phyloP scores from a whole-genome alignment of 2,888 invertebrate genomes.

The Eumacrocentrus americanus region DNA sequence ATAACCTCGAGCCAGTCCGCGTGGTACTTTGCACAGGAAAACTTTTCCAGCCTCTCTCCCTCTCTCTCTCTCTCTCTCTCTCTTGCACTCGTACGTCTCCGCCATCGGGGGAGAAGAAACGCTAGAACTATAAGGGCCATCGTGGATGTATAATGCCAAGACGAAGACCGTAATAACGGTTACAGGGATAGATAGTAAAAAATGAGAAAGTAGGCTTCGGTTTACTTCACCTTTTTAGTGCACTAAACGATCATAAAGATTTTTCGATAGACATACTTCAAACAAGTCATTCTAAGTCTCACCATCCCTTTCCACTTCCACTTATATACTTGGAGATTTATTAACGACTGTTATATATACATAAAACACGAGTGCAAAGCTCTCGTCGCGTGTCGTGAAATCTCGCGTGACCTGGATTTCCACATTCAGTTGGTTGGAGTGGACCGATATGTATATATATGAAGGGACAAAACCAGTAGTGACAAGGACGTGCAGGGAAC shows the following conservation, averaged over 20 bases:
- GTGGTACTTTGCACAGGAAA: slow-evolving; percentile 62
- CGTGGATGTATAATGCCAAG: slow-evolving; percentile 38
- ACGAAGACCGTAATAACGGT: slow-evolving; percentile 42
- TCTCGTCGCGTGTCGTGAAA: neutral
- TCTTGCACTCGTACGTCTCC: slow-evolving; percentile 29
- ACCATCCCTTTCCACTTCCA: slow-evolving; percentile 1
- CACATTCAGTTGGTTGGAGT: neutral
- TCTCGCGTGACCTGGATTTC: neutral
- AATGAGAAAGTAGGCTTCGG: slow-evolving; percentile 20
- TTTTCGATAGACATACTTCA: neutral
- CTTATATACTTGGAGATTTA: neutral
- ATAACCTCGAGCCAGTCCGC: slow-evolving; percentile 62
- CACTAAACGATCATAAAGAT: neutral
- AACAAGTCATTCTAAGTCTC: neutral
- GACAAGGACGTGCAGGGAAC: neutral
- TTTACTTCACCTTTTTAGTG: slow-evolving; percentile 1
- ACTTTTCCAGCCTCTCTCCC: slow-evolving; percentile 50
- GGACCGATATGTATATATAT: neutral
- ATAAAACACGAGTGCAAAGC: neutral
- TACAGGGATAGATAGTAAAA: slow-evolving; percentile 37
- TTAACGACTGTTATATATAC: neutral
- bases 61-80: slow-evolving; percentile 31
- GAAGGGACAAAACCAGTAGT: neutral
- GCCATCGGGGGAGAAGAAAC: slow-evolving; percentile 26
- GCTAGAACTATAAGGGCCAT: slow-evolving; percentile 36